These are phyloP conservation scores for Zoroaster sp. DNA, from an alignment of 53 echinoderm and acorn worm genomes.

Conservation along the genomic window DNA sequence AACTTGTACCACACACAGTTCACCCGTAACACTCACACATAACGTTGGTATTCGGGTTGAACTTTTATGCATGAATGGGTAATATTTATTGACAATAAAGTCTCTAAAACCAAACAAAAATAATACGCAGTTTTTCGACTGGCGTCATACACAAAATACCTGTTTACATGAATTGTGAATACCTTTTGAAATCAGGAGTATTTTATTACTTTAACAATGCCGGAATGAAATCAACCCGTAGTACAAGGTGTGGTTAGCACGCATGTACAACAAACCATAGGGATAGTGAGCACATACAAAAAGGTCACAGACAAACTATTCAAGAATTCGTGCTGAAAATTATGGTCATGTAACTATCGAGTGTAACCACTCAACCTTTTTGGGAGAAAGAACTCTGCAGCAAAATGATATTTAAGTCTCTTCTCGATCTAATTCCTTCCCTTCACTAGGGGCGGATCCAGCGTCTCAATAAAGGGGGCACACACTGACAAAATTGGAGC, in stretches of 20 bases:
- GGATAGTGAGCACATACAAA: too few relatives aligned
- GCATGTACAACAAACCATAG: too few relatives aligned
- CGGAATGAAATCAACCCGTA: neutral
- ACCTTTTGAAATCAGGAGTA: neutral
- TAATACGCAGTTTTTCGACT: neutral
- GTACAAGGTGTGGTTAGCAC: neutral
- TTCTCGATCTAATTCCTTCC: too few relatives aligned
- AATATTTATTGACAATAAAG: neutral
- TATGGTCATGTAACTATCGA: too few relatives aligned
- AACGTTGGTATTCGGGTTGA: neutral
- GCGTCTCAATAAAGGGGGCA: too few relatives aligned
- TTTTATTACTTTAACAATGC: neutral
- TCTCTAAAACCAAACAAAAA: neutral
- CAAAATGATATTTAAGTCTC: too few relatives aligned
- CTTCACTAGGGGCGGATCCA: too few relatives aligned
- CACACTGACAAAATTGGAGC: too few relatives aligned
- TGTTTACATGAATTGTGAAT: too few relatives aligned
- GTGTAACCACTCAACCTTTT: too few relatives aligned
- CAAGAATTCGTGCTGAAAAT: too few relatives aligned
- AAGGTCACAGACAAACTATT: neutral
- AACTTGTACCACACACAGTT: neutral
- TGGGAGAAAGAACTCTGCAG: too few relatives aligned
- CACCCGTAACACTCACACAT: neutral
- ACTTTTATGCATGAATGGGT: neutral
- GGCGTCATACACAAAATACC: neutral